Evolutionary conservation across 1,140 invertebrate species (phyloP), one percentile per base, ranked within the genome.

Genomic region (Megalonaias nervosa): DNA sequence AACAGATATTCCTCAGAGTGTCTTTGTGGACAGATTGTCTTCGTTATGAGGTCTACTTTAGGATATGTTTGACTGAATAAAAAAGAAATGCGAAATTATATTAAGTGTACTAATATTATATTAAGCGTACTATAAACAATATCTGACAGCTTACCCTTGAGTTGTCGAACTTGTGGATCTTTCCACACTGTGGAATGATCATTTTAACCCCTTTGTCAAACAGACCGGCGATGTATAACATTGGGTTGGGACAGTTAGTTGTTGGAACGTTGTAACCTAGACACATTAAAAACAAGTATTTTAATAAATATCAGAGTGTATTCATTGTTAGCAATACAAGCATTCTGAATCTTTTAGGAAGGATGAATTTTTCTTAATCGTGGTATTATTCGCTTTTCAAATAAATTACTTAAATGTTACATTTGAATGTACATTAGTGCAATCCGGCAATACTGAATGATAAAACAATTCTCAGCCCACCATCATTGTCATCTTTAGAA

Each of bases 231-330:
- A 93, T 71, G 88, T 90, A 92, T 14, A 92, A 81, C 31, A 91
- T 83, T 67, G 90, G 87, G 75, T 93, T 92, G 4, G 93, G 92
- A 38, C 89, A 92, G 68, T 91, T 87, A 21, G 90, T 84, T 2
- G 92, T 91, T 9, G 92, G 91, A 12, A 93, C 87, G 72, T 86
- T 90, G 81, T 93, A 92, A 26, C 92, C 92, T 88, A 74, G 23
- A 80, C 80, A 19, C 73, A 77, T 59, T 48, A 67, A 68, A 66
- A 62, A 77, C 38, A 57, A 59, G 14, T 67, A 59, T 48, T 38
- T 60, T n/a, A n/a, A 61, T n/a, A 74, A 64, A 19, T 11, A 11
- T 11, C 38, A 48, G 1, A 48, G 38, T 48, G 5, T 48, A 48
- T 48, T 48, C 6, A 6, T 48, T 48, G 38, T 48, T 48, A 48